A percentile compares a stretch with the other conserved stretches of the same genome.
Evolutionary conservation across 2,888 invertebrate species (phyloP).

Genomic region (Synanthedon formicaeformis): DNA sequence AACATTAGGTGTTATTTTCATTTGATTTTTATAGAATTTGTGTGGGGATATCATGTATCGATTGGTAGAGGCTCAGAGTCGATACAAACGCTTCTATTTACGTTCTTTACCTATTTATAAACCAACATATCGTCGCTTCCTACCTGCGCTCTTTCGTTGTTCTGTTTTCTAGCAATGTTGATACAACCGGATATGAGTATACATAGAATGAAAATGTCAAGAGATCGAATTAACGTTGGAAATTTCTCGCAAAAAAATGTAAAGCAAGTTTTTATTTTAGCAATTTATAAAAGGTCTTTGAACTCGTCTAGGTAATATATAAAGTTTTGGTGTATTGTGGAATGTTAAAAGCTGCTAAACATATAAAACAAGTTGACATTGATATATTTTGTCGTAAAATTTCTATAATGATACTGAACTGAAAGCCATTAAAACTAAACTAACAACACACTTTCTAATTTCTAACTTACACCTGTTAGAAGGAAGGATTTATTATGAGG

Average conservation of each 20-base stretch:
- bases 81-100: conserved; percentile 66
- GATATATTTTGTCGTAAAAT: conserved; percentile 1
- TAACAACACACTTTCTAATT: conserved; percentile 11
- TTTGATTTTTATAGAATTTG: conserved; percentile 8
- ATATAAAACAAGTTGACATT: background rate
- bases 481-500: conserved; percentile 15
- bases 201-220: no score
- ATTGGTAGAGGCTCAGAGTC: conserved; percentile 58
- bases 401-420: background rate
- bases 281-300: no score
- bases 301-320: background rate
- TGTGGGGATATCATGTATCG: conserved; percentile 39
- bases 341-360: background rate
- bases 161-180: no score
- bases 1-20: no score
- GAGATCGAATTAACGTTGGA: no score
- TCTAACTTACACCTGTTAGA: conserved; percentile 17
- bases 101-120: conserved; percentile 69
- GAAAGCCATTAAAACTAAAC: conserved; percentile 1
- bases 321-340: background rate
- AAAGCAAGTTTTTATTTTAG: no score
- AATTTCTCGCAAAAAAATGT: no score
- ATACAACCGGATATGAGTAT: no score
- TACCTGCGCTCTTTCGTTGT: conserved; percentile 37
- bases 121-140: conserved; percentile 45